Conservation (phyloP, 1,140 invertebrate genomes). For the honey bee (Apis mellifera) region Amel_HAv3.1 CM009936.2:3358001-3358500, state of each 20-base stretch:
- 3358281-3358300: background rate
- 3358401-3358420: constrained; percentile 12
- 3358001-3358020: too few species aligned
- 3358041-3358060: too few species aligned
- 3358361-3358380: background rate
- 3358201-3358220: background rate
- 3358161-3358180: background rate
- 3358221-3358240: background rate
- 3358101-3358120: too few species aligned
- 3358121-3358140: too few species aligned
- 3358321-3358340: constrained; percentile 11
- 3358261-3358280: background rate
- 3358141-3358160: too few species aligned
- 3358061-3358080: too few species aligned
- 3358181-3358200: background rate
- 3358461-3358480: background rate
- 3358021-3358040: too few species aligned
- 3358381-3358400: constrained; percentile 13
- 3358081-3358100: too few species aligned
- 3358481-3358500: background rate
- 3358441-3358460: constrained; percentile 29
- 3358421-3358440: constrained; percentile 46
- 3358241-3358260: background rate
- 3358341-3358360: background rate
- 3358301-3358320: background rate